Base-by-base conservation (phyloP, 1,140 invertebrate genomes). In the Adelges cooleyi region DNA sequence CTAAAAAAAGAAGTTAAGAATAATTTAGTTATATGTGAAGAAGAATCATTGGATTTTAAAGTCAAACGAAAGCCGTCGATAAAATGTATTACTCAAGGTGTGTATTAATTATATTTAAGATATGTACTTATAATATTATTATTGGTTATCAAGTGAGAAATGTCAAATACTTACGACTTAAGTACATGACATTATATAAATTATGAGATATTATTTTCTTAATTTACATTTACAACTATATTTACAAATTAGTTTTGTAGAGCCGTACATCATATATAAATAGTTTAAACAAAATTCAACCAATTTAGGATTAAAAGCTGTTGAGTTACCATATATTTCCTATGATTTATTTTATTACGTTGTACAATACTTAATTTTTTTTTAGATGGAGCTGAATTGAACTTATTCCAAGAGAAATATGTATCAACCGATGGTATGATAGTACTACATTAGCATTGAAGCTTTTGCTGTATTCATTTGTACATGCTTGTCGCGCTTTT, bases 21-120 rank as follows among this genome's bases (percentile, higher is more conserved):
- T 44, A 65, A 72, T 69, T 74, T 75, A 29, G 71, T 71, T 52
- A 76, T 82, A 53, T 78, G 80, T 72, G 81, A 82, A 72, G 80
- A 83, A 69, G 78, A 83, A 59, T 74, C 76, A 13, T 78, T 81
- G 74, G 80, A 80, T 70, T 52, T 81, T 68, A 76, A 77, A 73
- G 66, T 78, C 49, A 81, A 80, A 67, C 76, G 80, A 67, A 83
- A 81, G 73, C 77, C 78, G 66, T 79, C 77, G 48, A 54, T 71
- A 33, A 69, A 69, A 23, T 56, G 68, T 9, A 70, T 72, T 49
- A 69, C 69, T 17, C 70, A 74, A 71, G 73, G 73, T 73, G 69
- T 27, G 15, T 48, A 11, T 29, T 53, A 38, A 33, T 6, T 33
- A 33, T 33, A 33, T 6, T 33, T 6, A 48, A 48, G n/a, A n/a